These are phyloP conservation scores for Clarias laeviceps DNA, from an alignment of 2,797 vertebrate genomes.

Conservation along the genomic window DNA sequence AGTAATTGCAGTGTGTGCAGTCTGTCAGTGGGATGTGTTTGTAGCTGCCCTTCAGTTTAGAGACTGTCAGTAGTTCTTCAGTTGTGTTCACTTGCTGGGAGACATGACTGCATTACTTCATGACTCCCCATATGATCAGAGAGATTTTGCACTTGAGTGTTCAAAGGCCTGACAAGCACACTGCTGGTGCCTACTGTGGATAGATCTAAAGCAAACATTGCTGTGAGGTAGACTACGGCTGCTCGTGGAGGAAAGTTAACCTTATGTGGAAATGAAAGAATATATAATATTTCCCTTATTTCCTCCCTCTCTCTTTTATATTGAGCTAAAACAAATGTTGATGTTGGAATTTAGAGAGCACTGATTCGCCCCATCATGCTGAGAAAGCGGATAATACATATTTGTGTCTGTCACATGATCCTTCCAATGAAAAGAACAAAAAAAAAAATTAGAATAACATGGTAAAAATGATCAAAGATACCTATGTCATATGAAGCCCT, in stretches of 20 bases:
- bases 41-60: slow-evolving; percentile 43
- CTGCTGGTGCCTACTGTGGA: slow-evolving; percentile 44
- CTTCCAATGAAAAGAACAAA: slow-evolving; percentile 42
- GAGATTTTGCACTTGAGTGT: slow-evolving; percentile 55
- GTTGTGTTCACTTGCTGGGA: slow-evolving; percentile 41
- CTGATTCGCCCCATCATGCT: slow-evolving; percentile 50
- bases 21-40: slow-evolving; percentile 39
- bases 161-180: slow-evolving; percentile 56
- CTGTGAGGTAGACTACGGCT: slow-evolving; percentile 54
- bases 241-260: slow-evolving; percentile 40
- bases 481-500: slow-evolving; percentile 8
- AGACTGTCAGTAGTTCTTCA: slow-evolving; percentile 42
- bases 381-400: slow-evolving; percentile 57
- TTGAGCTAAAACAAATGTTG: slow-evolving; percentile 62
- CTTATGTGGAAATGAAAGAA: slow-evolving; percentile 59
- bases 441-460: background rate
- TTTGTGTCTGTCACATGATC: slow-evolving; percentile 53
- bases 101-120: slow-evolving; percentile 45
- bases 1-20: slow-evolving; percentile 22
- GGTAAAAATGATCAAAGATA: slow-evolving; percentile 23
- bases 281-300: slow-evolving; percentile 61
- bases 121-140: slow-evolving; percentile 55
- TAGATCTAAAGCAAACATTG: slow-evolving; percentile 61
- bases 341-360: slow-evolving; percentile 57
- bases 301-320: slow-evolving; percentile 57